phyloP scores from a whole-genome alignment of 1,140 invertebrate species.

The Drosophila neocordata region DNA sequence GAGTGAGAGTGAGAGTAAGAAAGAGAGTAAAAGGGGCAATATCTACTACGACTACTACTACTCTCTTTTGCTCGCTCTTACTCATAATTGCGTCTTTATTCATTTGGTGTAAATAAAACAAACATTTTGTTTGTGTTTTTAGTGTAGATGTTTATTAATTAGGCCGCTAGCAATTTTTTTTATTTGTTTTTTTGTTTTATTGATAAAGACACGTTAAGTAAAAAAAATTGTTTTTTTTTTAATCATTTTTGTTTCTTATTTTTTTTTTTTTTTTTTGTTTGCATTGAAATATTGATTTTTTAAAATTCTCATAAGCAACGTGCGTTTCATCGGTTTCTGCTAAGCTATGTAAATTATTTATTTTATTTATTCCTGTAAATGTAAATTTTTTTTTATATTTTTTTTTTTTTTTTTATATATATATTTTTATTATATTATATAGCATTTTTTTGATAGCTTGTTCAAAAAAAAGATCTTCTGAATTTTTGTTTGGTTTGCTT shows the following conservation, averaged over 20 bases:
- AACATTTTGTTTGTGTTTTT: constrained; percentile 39
- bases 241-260: constrained; percentile 70
- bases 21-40: too few species aligned
- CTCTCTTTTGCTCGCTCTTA: not conserved
- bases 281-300: constrained; percentile 66
- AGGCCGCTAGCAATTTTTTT: constrained; percentile 79
- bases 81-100: constrained; percentile 18
- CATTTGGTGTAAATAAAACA: constrained; percentile 22
- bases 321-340: constrained; percentile 74
- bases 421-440: constrained; percentile 42
- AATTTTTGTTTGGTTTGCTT: constrained; percentile 22
- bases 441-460: constrained; percentile 39
- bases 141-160: constrained; percentile 73
- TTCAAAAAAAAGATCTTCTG: constrained; percentile 9
- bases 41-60: too few species aligned
- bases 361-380: constrained; percentile 66
- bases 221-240: constrained; percentile 55
- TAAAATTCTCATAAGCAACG: constrained; percentile 79
- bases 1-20: not conserved
- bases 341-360: constrained; percentile 69
- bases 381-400: constrained; percentile 32
- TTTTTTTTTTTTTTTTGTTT: constrained; percentile 43
- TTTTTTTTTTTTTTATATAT: constrained; percentile 46
- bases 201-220: constrained; percentile 81
- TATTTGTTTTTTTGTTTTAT: constrained; percentile 33